Evolutionary conservation across 2,113 vertebrate genomes (phyloP), one percentile per base, ranked within the genome.

Genomic region (Laticauda colubrina): DNA sequence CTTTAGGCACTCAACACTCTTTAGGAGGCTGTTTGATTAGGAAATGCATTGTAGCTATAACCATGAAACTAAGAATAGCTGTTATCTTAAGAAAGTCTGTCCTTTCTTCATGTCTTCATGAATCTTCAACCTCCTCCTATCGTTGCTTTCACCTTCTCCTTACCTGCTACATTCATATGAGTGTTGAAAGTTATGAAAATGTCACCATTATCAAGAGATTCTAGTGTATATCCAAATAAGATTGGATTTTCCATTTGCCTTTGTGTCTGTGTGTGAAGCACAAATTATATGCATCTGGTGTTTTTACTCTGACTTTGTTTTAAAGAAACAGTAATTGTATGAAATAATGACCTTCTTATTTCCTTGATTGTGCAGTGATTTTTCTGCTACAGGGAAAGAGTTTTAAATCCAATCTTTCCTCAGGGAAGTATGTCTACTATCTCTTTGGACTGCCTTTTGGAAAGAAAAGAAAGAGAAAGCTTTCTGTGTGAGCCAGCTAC

Each of bases 401-500:
- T 64, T 92, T 55, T 26, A 10, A 51, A 43, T 45, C 7, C 24
- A 9, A 43, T 39, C 5, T 81, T 81, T 15, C 20, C 64, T 34
- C 43, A 54, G 10, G 34, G 45, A 55, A 29, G 88, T 1, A 0
- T 29, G 57, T 85, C 55, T 34, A 5, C 0, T 0, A 5, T 34
- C 59, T 34, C 11, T 75, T 64, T 57, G 24, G 64, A 88, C 90
- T 93, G 54, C 59, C 9, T 15, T 4, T 61, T 29, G 59, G 75
- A 26, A 51, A 0, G 0, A 0, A 5, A n/a, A 34, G 54, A 59
- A 56, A 56, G n/a, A 15, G 75, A 81, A 81, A 81, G 34, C 75
- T 20, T 20, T 34, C 24, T 43, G 14, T 90, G 0, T 94, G 56
- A 89, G 89, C 87, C 10, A 90, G 54, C 9, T 26, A 59, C 29